Base-by-base conservation (phyloP, 2,888 invertebrate species). In the Hemaris fuciformis region DNA sequence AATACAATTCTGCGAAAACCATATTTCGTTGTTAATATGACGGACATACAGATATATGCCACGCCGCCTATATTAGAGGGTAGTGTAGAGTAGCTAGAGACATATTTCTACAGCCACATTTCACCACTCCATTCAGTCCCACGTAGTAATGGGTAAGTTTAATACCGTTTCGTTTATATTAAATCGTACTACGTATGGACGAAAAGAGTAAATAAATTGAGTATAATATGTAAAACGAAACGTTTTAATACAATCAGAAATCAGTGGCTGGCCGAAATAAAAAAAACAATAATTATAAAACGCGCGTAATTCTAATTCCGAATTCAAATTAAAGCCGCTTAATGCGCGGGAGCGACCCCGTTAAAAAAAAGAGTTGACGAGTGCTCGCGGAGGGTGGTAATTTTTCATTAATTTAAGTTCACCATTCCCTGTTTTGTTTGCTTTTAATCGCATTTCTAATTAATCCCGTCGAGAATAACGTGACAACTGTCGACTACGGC, bases 401-500 rank as follows among this genome's bases (percentile, higher is more conserved):
- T 92, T 92, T 92, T 92, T 92, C 92, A 92, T 92, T 92, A 92
- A 92, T 92, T 92, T 92, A 92, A 92, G 92, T 92, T 92, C 92
- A 91, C 91, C 89, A 91, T 91, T 91, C 90, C 90, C 91, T 91
- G 91, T 92, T 91, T 92, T 92, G 92, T 92, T 92, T 92, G 91
- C 90, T 92, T 92, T 92, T 92, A 92, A 92, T 92, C 92, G 91
- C 89, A 91, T 92, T 92, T 92, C 91, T 92, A 92, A 92, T 92
- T 92, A 92, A 92, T 92, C 91, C 92, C 91, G 90, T 87, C 89
- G 91, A 91, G 91, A 91, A 92, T 92, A 92, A 91, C 92, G 91
- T 92, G 92, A 92, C 92, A 92, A 92, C 92, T 92, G 92, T 89
- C 91, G 91, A 87, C 91, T 90, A 89, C 88, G 86, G 85, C 88